Evolutionary conservation across 2,113 vertebrate genomes (phyloP), one percentile per base, ranked within the genome.

Genomic region (Pithys albifrons): DNA sequence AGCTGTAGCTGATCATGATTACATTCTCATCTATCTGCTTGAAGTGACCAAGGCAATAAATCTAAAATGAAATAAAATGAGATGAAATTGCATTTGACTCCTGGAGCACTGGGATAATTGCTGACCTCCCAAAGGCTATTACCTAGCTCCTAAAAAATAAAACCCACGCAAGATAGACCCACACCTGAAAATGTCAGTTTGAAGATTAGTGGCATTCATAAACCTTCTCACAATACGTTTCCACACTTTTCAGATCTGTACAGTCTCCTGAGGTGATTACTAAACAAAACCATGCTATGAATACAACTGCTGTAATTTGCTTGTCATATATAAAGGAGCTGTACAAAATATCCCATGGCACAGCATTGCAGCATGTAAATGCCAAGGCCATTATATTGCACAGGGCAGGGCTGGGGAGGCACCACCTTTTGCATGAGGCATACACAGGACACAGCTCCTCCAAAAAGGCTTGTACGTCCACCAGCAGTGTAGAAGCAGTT

Each of bases 41-140:
- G 89, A 82, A 96, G 93, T 81, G 89, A 72, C 89, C 85, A 71
- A 91, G 87, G 88, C 89, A 93, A 94, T 94, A 94, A 93, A 95
- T 96, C 91, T 93, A 85, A 96, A 89, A 87, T 81, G 87, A 94
- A 96, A 88, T 91, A 94, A 96, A 96, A 96, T 95, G 51, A 91
- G 84, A 91, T 93, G 55, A 93, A 96, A 96, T 93, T 95, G 87
- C 87, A 81, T 96, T 91, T 96, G 93, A 96, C 87, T 96, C 89
- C 89, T 93, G 81, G 54, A 95, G 91, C 91, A 91, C 74, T 48
- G 77, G 95, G 70, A 91, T 96, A 93, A 94, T 96, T 95, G 84
- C 91, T 96, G 89, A 96, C 93, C 95, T 94, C 95, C 70, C 86
- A 93, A 70, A 91, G 89, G 86, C 91, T 92, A 86, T 94, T 92